Conservation (phyloP, 2,113 vertebrate species). For the Falcunculus frontatus region DNA sequence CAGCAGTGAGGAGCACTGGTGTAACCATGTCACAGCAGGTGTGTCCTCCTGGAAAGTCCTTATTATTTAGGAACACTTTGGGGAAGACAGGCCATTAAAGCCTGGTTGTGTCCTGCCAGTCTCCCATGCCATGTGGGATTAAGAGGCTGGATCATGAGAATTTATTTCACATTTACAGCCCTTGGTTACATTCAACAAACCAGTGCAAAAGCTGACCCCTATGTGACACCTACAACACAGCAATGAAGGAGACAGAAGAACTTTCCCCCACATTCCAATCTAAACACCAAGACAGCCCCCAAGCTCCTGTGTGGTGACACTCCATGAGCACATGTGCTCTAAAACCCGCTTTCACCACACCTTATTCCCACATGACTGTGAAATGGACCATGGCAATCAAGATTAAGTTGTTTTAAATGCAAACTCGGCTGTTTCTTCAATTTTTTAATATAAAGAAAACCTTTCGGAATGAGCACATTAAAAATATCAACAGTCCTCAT, state of each 20-base stretch:
- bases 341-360: neutral
- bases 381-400: neutral
- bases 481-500: neutral
- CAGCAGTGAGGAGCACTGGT: neutral
- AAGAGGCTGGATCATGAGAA: neutral
- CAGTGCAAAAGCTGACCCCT: neutral
- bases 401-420: neutral
- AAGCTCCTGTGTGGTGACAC: too few species aligned
- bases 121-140: neutral
- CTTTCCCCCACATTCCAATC: neutral
- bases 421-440: neutral
- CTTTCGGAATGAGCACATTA: neutral
- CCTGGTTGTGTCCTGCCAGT: neutral
- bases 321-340: neutral
- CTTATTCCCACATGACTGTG: neutral
- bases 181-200: neutral
- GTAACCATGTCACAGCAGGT: rapidly evolving
- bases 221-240: neutral
- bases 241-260: neutral
- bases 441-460: neutral
- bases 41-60: neutral
- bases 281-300: neutral
- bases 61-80: rapidly evolving
- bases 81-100: neutral
- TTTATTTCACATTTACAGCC: neutral